phyloP scores from a whole-genome alignment of 2,797 vertebrate genomes.

The Eleutherodactylus coqui region DNA sequence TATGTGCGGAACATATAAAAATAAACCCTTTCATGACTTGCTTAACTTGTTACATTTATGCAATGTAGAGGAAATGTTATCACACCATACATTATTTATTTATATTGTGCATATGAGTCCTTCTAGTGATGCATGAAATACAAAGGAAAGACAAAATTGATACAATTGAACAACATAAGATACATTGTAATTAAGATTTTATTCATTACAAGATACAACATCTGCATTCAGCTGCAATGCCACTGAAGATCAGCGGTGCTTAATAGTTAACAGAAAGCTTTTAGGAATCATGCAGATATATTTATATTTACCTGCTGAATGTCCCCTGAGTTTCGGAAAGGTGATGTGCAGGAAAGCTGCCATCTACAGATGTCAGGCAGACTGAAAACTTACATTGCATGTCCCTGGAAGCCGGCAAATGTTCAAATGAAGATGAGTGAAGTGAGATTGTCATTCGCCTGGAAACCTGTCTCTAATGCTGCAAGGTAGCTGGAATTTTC shows the following conservation, averaged over 20 bases:
- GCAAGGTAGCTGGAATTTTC: constrained; percentile 50
- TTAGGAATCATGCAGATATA: background rate
- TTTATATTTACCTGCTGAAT: constrained; percentile 66
- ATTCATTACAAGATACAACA: constrained; percentile 40
- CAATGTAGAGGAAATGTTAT: background rate
- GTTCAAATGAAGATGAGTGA: constrained; percentile 45
- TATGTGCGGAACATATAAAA: background rate
- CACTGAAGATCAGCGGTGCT: background rate
- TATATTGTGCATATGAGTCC: background rate
- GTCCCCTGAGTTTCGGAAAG: constrained; percentile 54
- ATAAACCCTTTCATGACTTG: background rate
- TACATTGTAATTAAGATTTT: background rate
- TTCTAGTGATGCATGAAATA: background rate
- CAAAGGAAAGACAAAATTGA: background rate
- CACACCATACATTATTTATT: background rate
- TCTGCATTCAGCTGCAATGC: constrained; percentile 57
- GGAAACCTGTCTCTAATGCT: constrained; percentile 40
- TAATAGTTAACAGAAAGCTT: constrained; percentile 13
- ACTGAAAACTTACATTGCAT: constrained; percentile 59
- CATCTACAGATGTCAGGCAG: constrained; percentile 53
- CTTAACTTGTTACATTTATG: background rate
- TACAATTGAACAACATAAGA: background rate
- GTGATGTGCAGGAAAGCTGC: constrained; percentile 48
- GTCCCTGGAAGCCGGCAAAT: constrained; percentile 51
- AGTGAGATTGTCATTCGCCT: constrained; percentile 25